Base-by-base conservation (phyloP, 92 coral and sea anemone species). In the Epizoanthus scotinus region DNA sequence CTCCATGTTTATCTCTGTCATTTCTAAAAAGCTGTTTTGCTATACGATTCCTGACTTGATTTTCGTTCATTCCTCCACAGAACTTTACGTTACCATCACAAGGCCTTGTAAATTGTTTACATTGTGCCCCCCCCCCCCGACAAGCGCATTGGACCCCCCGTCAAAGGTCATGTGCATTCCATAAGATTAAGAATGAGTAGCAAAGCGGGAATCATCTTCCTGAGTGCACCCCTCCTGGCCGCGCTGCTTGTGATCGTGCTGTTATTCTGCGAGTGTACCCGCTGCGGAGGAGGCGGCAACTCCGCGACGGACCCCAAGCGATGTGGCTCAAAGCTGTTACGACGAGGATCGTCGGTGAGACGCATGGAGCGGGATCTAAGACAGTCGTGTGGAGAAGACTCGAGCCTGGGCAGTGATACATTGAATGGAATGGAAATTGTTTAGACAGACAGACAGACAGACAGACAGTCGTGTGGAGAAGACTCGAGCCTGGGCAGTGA, bases 231-330 rank as follows among this genome's bases (percentile, higher is more conserved):
- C 13, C 68, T 75, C 57, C 19, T 75, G 55, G 81, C 58, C 0
- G 81, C 55, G 0, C 68, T 75, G 66, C 8, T 75, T 0, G 61
- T 75, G 12, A 10, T 75, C 10, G 68, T 75, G 50, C 55, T 75
- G 67, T 22, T 75, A 7, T 36, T 75, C 25, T 75, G 81, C 38
- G 81, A 75, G 61, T 75, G 81, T 8, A 34, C 81, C 12, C 68
- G 81, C 6, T 58, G 67, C 38, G 13, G 19, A 24, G 67, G 80
- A 12, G 13, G 40, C 38, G 28, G 17, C n/a, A 21, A 7, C 47
- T 64, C 70, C 8, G 14, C 24, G 57, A 68, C 3, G 29, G 73
- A 42, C 6, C 18, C 42, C 21, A 19, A 38, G 27, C 26, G 27
- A 54, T 38, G 12, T 3, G 36, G 68, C 6, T 40, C 81, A 3